Conservation (phyloP, 2,797 vertebrate species). For the Brachyalestes nurse region DNA sequence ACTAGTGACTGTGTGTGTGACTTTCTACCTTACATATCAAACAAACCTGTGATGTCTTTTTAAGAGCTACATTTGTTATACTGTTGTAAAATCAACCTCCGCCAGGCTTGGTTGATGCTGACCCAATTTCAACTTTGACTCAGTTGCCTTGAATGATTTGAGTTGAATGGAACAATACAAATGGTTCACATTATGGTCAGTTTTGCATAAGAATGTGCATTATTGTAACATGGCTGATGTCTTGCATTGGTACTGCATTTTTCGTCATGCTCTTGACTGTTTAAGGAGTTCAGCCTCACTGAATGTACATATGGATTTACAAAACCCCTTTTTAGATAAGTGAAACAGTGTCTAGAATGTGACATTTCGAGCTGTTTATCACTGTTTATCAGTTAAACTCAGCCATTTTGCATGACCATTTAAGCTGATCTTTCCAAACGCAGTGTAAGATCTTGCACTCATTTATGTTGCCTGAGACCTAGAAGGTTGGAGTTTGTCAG, state of each 20-base stretch:
- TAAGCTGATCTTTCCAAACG: constrained; percentile 25
- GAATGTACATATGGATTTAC: constrained; percentile 40
- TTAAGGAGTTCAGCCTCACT: constrained; percentile 22
- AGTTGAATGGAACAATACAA: constrained; percentile 28
- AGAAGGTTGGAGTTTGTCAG: constrained; percentile 74
- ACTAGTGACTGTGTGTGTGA: constrained; percentile 71
- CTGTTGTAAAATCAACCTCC: constrained; percentile 66
- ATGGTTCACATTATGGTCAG: constrained; percentile 16
- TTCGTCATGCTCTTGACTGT: constrained; percentile 9
- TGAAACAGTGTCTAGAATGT: constrained; percentile 37
- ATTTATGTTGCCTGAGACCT: constrained; percentile 70
- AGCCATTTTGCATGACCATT: constrained; percentile 18
- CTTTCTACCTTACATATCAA: constrained; percentile 72
- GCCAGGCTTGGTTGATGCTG: constrained; percentile 68
- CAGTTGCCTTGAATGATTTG: constrained; percentile 77
- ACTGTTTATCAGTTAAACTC: constrained; percentile 20
- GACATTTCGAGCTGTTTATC: constrained; percentile 18
- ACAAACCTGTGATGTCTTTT: constrained; percentile 74
- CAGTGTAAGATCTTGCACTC: constrained; percentile 55
- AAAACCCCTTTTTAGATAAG: constrained; percentile 1
- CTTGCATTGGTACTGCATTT: constrained; percentile 49
- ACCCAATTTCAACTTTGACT: constrained; percentile 64
- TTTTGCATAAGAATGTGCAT: constrained; percentile 6
- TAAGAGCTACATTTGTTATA: constrained; percentile 71
- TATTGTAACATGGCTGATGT: constrained; percentile 24